Percentiles rank a stretch among this genome's conserved stretches.
Conservation (phyloP, 2,113 vertebrate genomes). For the Microcebus ravelobensis region DNA sequence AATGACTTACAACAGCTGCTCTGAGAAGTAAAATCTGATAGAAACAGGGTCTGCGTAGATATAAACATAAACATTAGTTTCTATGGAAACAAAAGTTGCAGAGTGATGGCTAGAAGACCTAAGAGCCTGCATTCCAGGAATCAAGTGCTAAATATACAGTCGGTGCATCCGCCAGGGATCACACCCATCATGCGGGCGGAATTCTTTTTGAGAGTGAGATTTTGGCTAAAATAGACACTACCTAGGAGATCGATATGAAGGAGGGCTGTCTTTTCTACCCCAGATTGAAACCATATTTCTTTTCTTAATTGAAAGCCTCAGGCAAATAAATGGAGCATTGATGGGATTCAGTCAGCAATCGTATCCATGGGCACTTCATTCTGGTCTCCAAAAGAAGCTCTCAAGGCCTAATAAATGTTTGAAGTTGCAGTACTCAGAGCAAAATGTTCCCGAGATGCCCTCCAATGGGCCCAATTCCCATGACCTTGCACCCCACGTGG, state of each 20-base stretch:
- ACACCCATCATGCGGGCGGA: neutral
- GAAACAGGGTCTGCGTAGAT: slow-evolving; percentile 80
- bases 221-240: slow-evolving; percentile 41
- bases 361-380: neutral
- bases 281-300: slow-evolving; percentile 67
- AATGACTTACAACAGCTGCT: slow-evolving; percentile 85
- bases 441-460: slow-evolving; percentile 11
- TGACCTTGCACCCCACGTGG: neutral
- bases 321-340: neutral
- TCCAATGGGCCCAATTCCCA: neutral
- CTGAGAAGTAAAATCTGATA: slow-evolving; percentile 77
- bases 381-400: neutral
- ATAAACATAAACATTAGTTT: slow-evolving; percentile 88
- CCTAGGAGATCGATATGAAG: neutral
- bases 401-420: neutral
- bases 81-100: slow-evolving; percentile 86
- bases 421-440: neutral
- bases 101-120: slow-evolving; percentile 66
- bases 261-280: neutral
- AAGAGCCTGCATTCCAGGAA: slow-evolving; percentile 73
- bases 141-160: slow-evolving; percentile 58
- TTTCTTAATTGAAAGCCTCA: slow-evolving; percentile 64
- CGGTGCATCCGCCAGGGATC: slow-evolving; percentile 44
- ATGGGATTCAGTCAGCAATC: slow-evolving; percentile 57
- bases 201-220: neutral